A percentile compares a stretch with the other conserved stretches of the same genome.
Conservation (phyloP, 2,113 vertebrate genomes). For the Larimichthys polyactis region DNA sequence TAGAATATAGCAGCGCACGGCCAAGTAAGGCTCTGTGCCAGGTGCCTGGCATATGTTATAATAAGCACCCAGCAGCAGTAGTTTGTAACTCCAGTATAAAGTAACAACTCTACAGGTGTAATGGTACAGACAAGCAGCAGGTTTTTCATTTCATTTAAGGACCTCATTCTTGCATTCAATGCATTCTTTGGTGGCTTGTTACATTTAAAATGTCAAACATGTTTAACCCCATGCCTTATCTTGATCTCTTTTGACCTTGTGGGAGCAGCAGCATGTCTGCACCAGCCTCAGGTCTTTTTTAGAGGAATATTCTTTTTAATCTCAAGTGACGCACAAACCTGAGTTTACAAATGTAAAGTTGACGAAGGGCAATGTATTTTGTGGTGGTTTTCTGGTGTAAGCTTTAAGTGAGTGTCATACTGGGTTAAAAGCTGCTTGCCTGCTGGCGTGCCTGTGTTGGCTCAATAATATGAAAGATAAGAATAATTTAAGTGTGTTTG, state of each 20-base stretch:
- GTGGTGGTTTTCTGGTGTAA: neutral
- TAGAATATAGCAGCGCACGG: neutral
- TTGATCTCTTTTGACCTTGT: conserved; percentile 24
- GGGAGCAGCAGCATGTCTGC: neutral
- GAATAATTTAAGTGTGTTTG: conserved; percentile 29
- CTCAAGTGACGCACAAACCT: neutral
- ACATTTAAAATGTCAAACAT: conserved; percentile 8
- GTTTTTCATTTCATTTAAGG: neutral
- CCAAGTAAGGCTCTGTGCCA: neutral
- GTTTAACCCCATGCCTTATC: neutral
- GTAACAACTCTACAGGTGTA: neutral
- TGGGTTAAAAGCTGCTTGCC: neutral
- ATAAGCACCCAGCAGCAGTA: neutral
- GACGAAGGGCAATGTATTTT: neutral
- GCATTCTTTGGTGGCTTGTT: neutral
- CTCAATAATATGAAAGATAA: conserved; percentile 8
- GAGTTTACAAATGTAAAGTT: neutral
- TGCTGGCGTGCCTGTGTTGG: neutral
- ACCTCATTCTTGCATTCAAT: neutral
- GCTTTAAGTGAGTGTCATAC: neutral
- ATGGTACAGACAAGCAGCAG: neutral
- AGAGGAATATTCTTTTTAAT: neutral
- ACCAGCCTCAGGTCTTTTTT: neutral
- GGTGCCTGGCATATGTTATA: neutral
- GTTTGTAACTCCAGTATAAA: neutral